Conservation (phyloP, 64 coral and sea anemone genomes). For the Dendrophyllia cribrosa region DNA sequence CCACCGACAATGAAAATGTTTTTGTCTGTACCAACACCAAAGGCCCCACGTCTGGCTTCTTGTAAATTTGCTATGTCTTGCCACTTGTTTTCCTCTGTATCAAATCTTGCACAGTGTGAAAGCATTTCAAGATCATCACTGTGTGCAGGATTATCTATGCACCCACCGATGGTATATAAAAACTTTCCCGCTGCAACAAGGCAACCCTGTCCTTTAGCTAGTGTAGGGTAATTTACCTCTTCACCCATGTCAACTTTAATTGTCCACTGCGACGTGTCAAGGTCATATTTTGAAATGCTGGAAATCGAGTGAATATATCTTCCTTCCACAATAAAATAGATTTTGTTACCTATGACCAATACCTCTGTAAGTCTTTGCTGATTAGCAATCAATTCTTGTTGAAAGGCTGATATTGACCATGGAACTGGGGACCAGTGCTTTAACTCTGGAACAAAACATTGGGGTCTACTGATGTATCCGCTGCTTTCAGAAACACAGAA, state of each 20-base stretch:
- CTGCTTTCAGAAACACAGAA: not conserved
- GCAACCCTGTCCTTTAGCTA: conserved; percentile 11
- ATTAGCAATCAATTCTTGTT: not conserved
- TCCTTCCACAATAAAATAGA: not conserved
- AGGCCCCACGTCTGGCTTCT: not conserved
- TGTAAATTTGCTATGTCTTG: not conserved
- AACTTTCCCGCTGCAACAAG: not conserved
- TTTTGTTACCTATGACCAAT: not conserved
- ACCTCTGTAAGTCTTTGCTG: not conserved
- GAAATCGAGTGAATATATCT: not conserved
- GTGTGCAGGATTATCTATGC: not conserved
- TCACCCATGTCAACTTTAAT: too few relatives aligned
- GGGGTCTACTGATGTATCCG: not conserved
- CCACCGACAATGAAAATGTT: conserved; percentile 15
- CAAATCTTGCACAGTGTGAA: not conserved
- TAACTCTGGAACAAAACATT: not conserved
- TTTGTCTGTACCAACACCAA: not conserved
- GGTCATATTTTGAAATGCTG: too few relatives aligned
- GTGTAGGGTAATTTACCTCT: too few relatives aligned
- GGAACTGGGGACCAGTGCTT: not conserved
- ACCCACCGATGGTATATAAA: conserved; percentile 22
- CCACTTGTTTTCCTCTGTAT: not conserved
- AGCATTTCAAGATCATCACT: too few relatives aligned
- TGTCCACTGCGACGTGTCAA: too few relatives aligned
- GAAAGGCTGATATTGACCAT: not conserved